Conservation (phyloP, 1,140 invertebrate species). For the Papilio dardanus region DNA sequence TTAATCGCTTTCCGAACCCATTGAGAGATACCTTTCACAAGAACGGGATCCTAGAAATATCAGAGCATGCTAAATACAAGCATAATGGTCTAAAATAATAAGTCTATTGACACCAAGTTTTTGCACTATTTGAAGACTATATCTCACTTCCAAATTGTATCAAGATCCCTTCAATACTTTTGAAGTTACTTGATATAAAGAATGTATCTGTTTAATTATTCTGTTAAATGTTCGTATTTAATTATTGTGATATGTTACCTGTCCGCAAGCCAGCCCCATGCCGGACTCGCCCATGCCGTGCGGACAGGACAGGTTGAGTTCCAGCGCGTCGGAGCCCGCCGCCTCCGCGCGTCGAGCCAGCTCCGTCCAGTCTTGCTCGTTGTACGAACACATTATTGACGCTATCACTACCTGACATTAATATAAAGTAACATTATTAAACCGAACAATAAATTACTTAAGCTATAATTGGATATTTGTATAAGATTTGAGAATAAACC, state of each 20-base stretch:
- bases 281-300: conserved; percentile 99
- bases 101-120: too few species aligned
- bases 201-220: too few species aligned
- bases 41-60: conserved; percentile 89
- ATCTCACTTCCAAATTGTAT: too few species aligned
- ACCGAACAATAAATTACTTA: too few species aligned
- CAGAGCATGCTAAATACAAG: too few species aligned
- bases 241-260: conserved; percentile 83
- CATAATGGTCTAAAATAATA: too few species aligned
- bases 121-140: too few species aligned
- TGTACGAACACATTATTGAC: conserved; percentile 97
- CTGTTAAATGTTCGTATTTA: background rate
- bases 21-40: conserved; percentile 94
- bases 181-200: too few species aligned
- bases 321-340: conserved; percentile 96
- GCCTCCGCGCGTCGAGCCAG: conserved; percentile 90
- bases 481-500: too few species aligned
- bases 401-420: conserved; percentile 92
- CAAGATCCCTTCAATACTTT: too few species aligned
- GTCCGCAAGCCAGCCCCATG: conserved; percentile 99
- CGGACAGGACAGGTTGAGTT: conserved; percentile 98
- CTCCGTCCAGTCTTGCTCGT: conserved; percentile 94
- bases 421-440: background rate
- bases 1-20: conserved; percentile 94
- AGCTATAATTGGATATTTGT: too few species aligned